Percentiles rank a stretch among this genome's conserved stretches.
Conservation (phyloP, 2,888 invertebrate species). For the Idaea dimidiata region DNA sequence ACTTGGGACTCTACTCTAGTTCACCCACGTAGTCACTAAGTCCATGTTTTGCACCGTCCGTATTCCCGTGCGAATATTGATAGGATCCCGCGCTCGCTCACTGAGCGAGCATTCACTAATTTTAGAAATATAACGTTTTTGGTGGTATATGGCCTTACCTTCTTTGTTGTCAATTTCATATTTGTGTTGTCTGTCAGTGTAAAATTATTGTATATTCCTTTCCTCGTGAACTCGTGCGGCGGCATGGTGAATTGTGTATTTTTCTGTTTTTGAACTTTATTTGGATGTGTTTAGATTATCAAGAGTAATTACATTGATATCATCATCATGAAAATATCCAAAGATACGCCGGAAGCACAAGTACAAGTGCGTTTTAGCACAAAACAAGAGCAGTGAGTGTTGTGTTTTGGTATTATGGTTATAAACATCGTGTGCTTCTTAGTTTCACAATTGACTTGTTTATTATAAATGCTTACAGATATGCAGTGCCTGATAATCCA, state of each 20-base stretch:
- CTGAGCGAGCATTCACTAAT: no score
- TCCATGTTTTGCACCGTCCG: no score
- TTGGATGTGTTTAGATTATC: not conserved
- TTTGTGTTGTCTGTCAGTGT: not conserved
- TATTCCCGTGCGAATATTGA: no score
- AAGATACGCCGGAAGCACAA: constrained; percentile 75
- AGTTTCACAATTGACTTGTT: constrained; percentile 1
- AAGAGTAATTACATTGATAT: not conserved
- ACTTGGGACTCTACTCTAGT: no score
- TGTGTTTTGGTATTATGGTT: constrained; percentile 30
- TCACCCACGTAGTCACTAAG: no score
- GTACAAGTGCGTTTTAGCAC: constrained; percentile 89
- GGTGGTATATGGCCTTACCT: no score
- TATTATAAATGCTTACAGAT: constrained; percentile 77
- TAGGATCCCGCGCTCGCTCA: no score
- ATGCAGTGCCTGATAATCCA: constrained; percentile 92
- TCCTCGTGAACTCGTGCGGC: not conserved
- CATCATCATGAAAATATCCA: constrained; percentile 40
- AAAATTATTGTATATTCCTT: not conserved
- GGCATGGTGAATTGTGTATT: constrained; percentile 3
- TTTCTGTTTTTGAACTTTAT: not conserved
- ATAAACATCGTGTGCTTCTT: not conserved
- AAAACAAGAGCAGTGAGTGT: constrained; percentile 89
- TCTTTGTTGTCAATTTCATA: not conserved
- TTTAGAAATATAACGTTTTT: no score